A percentile compares a stretch with the other conserved stretches of the same genome.
Conservation (phyloP, 2,113 vertebrate genomes). For the Polypterus senegalus region DNA sequence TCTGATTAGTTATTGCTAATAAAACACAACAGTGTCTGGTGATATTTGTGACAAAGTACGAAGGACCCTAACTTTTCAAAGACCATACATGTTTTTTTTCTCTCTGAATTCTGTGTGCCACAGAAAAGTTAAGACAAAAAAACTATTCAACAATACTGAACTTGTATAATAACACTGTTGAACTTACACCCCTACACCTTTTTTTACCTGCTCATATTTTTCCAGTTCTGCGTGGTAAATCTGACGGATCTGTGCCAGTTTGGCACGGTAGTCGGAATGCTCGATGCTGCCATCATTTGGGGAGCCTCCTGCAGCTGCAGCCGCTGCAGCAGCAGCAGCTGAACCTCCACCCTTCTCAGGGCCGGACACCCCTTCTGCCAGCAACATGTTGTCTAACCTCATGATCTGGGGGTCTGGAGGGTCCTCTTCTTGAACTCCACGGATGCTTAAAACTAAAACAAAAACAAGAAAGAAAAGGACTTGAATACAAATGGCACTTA, state of each 20-base stretch:
- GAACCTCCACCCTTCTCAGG: constrained; percentile 70
- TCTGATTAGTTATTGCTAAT: too few relatives aligned
- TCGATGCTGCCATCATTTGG: constrained; percentile 78
- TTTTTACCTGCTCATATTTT: constrained; percentile 75
- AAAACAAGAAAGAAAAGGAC: neutral
- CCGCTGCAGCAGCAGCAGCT: constrained; percentile 56
- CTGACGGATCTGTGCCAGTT: constrained; percentile 77
- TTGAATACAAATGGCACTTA: too few relatives aligned
- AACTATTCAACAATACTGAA: too few relatives aligned
- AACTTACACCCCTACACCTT: too few relatives aligned
- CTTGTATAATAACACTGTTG: too few relatives aligned
- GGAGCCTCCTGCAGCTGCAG: constrained; percentile 71
- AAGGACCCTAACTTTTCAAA: too few relatives aligned
- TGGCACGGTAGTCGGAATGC: constrained; percentile 82
- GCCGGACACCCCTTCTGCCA: constrained; percentile 74
- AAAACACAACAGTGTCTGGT: too few relatives aligned
- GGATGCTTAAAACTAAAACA: constrained; percentile 64
- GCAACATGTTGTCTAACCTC: constrained; percentile 77
- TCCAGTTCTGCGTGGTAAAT: constrained; percentile 84
- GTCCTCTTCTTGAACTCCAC: constrained; percentile 68
- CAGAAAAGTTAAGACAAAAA: too few relatives aligned
- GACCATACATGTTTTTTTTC: too few relatives aligned
- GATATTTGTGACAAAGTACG: too few relatives aligned
- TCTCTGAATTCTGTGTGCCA: too few relatives aligned
- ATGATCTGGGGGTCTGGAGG: constrained; percentile 74